Evolutionary conservation across 1,140 invertebrate species (phyloP).

Genomic region (Popillia japonica): DNA sequence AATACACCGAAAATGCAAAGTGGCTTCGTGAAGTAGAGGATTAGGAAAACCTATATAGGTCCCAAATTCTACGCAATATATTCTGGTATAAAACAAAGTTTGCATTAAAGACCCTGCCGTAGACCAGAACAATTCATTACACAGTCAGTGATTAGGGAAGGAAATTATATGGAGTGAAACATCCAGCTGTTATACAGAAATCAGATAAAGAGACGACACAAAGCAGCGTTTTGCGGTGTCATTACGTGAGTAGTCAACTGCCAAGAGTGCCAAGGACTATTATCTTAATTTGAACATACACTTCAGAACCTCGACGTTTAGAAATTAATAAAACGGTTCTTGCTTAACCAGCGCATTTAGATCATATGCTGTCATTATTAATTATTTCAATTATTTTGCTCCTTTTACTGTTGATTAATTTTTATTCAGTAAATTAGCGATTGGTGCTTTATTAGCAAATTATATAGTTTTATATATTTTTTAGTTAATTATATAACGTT

Average conservation of each 20-base stretch:
- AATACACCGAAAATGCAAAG: too few species aligned
- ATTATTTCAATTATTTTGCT: constrained; percentile 3
- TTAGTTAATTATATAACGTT: too few species aligned
- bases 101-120: constrained; percentile 2
- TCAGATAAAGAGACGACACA: constrained; percentile 33
- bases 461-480: too few species aligned
- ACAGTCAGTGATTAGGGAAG: constrained; percentile 20
- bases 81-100: background rate
- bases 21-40: background rate
- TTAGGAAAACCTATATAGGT: background rate
- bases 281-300: constrained; percentile 15
- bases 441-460: too few species aligned
- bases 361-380: background rate
- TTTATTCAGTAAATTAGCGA: background rate
- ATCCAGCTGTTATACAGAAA: constrained; percentile 30
- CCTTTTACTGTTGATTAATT: background rate
- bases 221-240: constrained; percentile 30
- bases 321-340: background rate
- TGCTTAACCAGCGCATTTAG: constrained; percentile 21
- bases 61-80: background rate
- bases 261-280: constrained; percentile 22
- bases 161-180: constrained; percentile 11
- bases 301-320: constrained; percentile 1
- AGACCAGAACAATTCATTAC: constrained; percentile 33
- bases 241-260: constrained; percentile 27